Evolutionary conservation across 2,113 vertebrate genomes (phyloP), one percentile per base, ranked within the genome.

Genomic region (Dermatemys mawii): DNA sequence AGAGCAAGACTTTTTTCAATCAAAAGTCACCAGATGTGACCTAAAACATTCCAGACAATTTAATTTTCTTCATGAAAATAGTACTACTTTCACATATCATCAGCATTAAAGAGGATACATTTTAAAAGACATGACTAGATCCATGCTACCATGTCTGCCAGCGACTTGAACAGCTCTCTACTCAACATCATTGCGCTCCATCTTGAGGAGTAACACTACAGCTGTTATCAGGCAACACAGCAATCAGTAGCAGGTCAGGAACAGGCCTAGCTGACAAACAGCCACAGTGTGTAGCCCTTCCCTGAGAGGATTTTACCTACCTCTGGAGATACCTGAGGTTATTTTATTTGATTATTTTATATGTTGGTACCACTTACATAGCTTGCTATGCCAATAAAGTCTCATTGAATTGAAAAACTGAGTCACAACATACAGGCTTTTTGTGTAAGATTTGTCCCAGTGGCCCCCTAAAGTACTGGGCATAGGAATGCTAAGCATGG

Each of bases 31-130:
- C 78, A 78, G 22, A 86, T 70, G 92, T 93, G 87, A 93, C 83
- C 70, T 44, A 75, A 93, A 86, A 53, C 76, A 73, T 67, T 75
- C 55, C 89, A 44, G 83, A 92, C 26, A 79, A 46, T 49, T 93
- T 90, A 57, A 60, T 85, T 93, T 91, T 86, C 88, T 89, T 54
- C 91, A 94, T 84, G 96, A 94, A 94, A 32, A 29, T 41, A 50
- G 12, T 73, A 46, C n/a, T 81, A 70, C 81, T 92, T 88, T 53
- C 21, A 76, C n/a, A 90, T 22, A 38, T n/a, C 35, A 82, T 81
- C 73, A 83, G 41, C 51, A 48, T 13, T 48, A 83, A n/a, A 75
- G 6, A n/a, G 4, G 22, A 29, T 8, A 16, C 35, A 60, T 67
- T 81, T 53, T 75, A 75, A 75, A 75, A 22, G 38, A 75, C 44